A percentile compares a stretch with the other conserved stretches of the same genome.
These are phyloP conservation scores for Phaedon cochleariae DNA, from an alignment of 2,888 invertebrate genomes.

Conservation along the genomic window DNA sequence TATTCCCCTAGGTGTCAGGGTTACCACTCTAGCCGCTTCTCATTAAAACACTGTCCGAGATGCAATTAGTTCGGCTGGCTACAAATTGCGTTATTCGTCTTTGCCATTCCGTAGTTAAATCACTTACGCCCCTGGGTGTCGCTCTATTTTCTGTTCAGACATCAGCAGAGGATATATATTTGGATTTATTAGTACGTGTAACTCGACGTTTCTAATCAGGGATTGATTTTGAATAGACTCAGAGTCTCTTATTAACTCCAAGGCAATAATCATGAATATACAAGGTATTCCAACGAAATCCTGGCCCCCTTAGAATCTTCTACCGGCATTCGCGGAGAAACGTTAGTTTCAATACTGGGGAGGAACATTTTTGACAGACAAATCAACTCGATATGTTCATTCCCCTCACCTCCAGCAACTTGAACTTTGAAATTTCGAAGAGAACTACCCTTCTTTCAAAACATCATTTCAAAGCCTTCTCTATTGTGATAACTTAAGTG, in stretches of 20 bases:
- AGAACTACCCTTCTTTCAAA: no score
- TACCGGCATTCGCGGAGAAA: no score
- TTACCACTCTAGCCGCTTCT: slow-evolving; percentile 61
- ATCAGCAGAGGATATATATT: neutral
- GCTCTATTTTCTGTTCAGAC: slow-evolving; percentile 9
- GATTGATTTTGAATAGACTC: neutral
- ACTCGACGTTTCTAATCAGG: neutral
- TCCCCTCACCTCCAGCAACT: no score
- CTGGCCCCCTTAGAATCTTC: no score
- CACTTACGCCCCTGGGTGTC: slow-evolving; percentile 43
- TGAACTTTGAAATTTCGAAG: no score
- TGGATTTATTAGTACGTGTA: neutral
- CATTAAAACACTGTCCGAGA: slow-evolving; percentile 65
- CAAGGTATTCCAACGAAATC: no score
- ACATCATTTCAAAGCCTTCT: no score
- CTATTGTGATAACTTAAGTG: no score
- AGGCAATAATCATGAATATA: no score
- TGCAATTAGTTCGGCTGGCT: slow-evolving; percentile 62
- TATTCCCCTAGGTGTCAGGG: slow-evolving; percentile 61
- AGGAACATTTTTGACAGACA: no score
- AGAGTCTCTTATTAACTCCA: neutral
- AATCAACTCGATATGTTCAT: no score
- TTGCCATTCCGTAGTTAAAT: slow-evolving; percentile 58
- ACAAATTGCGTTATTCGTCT: slow-evolving; percentile 65
- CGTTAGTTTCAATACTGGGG: no score